Percentiles rank a stretch among this genome's conserved stretches.
Conservation (phyloP, 2,113 vertebrate genomes). For the Platichthys stellatus region DNA sequence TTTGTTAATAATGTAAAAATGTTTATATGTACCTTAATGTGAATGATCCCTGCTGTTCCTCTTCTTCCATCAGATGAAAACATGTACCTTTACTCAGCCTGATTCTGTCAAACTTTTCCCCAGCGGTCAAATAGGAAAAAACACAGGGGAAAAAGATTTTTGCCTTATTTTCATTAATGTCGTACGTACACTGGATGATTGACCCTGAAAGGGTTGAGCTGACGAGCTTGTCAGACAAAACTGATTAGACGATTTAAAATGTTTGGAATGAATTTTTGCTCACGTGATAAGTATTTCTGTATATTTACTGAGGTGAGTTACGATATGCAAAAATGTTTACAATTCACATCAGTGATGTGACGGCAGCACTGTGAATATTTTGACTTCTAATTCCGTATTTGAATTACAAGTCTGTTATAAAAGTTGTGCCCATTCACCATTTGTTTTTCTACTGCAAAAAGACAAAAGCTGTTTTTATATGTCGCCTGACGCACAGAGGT, state of each 20-base stretch:
- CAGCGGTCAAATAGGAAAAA: conserved; percentile 42
- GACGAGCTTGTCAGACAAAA: conserved; percentile 22
- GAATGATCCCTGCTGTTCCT: conserved; percentile 49
- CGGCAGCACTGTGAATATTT: conserved; percentile 77
- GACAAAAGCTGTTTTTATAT: conserved; percentile 53
- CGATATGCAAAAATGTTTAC: conserved; percentile 78
- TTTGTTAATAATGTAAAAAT: conserved; percentile 69
- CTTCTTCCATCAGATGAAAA: conserved; percentile 42
- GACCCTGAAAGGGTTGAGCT: background rate
- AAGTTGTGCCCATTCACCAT: conserved; percentile 51
- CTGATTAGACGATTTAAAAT: conserved; percentile 27
- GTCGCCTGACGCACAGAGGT: conserved; percentile 35
- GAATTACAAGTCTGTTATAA: conserved; percentile 57
- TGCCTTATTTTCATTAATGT: conserved; percentile 68
- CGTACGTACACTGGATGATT: background rate
- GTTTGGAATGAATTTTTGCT: conserved; percentile 14
- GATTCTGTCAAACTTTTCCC: conserved; percentile 32
- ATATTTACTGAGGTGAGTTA: conserved; percentile 64
- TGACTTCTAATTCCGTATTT: conserved; percentile 58
- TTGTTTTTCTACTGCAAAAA: conserved; percentile 38
- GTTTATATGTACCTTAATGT: conserved; percentile 66
- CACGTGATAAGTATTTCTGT: conserved; percentile 40
- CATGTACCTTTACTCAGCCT: conserved; percentile 46
- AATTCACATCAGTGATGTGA: conserved; percentile 70
- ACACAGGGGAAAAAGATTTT: conserved; percentile 27